Evolutionary conservation across 1,140 invertebrate genomes (phyloP), one percentile per base, ranked within the genome.

Genomic region (Neodiprion fabricii): DNA sequence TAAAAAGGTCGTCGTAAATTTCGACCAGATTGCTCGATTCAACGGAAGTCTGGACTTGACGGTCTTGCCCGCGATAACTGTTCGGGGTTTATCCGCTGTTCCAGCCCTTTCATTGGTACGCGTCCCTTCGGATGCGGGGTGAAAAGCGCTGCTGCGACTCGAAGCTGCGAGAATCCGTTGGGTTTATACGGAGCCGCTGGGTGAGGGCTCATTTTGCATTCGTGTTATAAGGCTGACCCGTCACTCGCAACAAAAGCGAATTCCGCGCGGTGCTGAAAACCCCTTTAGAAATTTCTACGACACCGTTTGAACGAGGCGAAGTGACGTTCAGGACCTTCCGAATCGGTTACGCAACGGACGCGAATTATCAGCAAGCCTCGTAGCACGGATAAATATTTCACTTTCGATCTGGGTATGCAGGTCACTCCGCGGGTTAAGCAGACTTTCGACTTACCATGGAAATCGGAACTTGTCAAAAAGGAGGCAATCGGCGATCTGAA

Each of bases 1-100:
- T 12, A 61, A 61, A 61, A 61, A 61, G 53, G 11, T 9, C 4
- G 53, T 61, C 53, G n/a, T 61, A 61, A 61, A 61, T 61, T 61
- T 17, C 0, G 53, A 61, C 53, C 53, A 9, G 3, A 61, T 61
- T 61, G 53, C n/a, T 61, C 53, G 11, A 17, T 17, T 61, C 53
- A 61, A 61, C 53, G 53, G n/a, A 12, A 61, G 53, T 61, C 53
- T 61, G 53, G 53, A 61, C 53, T 61, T 61, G 53, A 61, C 53
- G n/a, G 53, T 61, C 53, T 61, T 61, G 11, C 9, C n/a, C 53
- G 11, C 53, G n/a, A 61, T 17, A 17, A 61, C n/a, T 61, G 11
- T 61, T 61, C 53, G 4, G 11, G 11, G 11, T 61, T 61, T 9
- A 61, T 61, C 53, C 53, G n/a, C 53, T 9, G 53, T 17, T 12